Conservation (phyloP, 2,113 vertebrate species). For the Gila orcuttii region DNA sequence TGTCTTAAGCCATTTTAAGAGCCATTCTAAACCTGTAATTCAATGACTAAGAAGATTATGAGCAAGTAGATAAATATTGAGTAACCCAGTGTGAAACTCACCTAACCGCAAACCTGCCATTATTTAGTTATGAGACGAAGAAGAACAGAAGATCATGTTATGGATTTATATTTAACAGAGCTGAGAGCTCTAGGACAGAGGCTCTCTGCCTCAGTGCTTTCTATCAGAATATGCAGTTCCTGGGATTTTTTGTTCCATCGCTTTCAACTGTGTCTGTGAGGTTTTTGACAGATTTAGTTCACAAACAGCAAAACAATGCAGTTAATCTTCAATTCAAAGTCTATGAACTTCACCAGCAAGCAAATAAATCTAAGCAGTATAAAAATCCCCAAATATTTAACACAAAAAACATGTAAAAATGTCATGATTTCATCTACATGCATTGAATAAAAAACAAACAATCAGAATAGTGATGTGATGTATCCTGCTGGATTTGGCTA, state of each 20-base stretch:
- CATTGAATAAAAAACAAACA: neutral
- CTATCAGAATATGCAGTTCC: constrained; percentile 46
- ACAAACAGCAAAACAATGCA: constrained; percentile 53
- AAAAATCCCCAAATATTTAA: neutral
- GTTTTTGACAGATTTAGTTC: constrained; percentile 75
- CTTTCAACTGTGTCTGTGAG: constrained; percentile 61
- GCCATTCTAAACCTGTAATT: constrained; percentile 28
- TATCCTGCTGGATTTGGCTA: neutral
- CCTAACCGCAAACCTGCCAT: constrained; percentile 9
- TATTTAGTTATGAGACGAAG: neutral
- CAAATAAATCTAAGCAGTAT: neutral
- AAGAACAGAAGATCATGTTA: neutral
- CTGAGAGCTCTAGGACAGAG: constrained; percentile 25
- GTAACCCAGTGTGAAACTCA: neutral
- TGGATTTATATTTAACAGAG: constrained; percentile 26
- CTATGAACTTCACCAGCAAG: constrained; percentile 4
- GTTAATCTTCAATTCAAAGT: constrained; percentile 60
- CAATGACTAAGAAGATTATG: constrained; percentile 14
- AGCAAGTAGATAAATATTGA: neutral
- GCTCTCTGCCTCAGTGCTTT: constrained; percentile 23
- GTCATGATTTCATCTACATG: neutral
- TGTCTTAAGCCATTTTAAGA: constrained; percentile 22
- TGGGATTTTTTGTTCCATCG: constrained; percentile 52
- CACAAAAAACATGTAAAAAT: neutral
- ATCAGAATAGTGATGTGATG: neutral